These are phyloP conservation scores for Drosophila nr. medialis DNA, from an alignment of 2,888 invertebrate genomes.

Conservation along the genomic window DNA sequence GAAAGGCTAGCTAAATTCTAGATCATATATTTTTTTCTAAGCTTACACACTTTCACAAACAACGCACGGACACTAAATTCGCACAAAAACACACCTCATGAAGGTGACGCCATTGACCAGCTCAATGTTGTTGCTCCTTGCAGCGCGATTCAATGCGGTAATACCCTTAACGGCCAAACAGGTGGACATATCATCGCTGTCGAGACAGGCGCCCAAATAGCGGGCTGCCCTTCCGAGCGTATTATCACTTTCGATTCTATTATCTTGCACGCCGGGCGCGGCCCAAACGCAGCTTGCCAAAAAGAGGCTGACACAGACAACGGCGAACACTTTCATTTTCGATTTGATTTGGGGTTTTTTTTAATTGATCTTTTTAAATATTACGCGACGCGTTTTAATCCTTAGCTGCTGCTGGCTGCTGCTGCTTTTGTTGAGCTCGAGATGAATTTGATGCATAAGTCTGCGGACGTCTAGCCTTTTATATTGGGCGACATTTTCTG, in stretches of 20 bases:
- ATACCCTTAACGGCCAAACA: constrained; percentile 87
- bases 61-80: constrained; percentile 32
- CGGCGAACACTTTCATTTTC: constrained; percentile 83
- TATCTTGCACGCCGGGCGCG: constrained; percentile 83
- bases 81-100: constrained; percentile 84
- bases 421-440: constrained; percentile 75
- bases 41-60: constrained; percentile 23
- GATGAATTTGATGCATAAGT: constrained; percentile 84
- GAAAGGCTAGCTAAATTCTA: neutral
- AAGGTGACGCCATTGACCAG: constrained; percentile 87
- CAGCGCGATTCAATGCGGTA: constrained; percentile 86
- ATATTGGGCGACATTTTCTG: constrained; percentile 78
- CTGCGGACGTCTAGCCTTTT: constrained; percentile 82
- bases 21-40: neutral
- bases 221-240: constrained; percentile 83
- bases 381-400: constrained; percentile 65
- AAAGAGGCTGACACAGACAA: constrained; percentile 76
- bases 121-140: constrained; percentile 86
- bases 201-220: constrained; percentile 84
- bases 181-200: constrained; percentile 85
- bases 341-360: constrained; percentile 27
- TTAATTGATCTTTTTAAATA: constrained; percentile 5
- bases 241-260: constrained; percentile 85
- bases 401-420: constrained; percentile 50
- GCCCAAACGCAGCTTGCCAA: constrained; percentile 77